Evolutionary conservation across 2,113 vertebrate species (phyloP).

Genomic region (Indicator maculatus): DNA sequence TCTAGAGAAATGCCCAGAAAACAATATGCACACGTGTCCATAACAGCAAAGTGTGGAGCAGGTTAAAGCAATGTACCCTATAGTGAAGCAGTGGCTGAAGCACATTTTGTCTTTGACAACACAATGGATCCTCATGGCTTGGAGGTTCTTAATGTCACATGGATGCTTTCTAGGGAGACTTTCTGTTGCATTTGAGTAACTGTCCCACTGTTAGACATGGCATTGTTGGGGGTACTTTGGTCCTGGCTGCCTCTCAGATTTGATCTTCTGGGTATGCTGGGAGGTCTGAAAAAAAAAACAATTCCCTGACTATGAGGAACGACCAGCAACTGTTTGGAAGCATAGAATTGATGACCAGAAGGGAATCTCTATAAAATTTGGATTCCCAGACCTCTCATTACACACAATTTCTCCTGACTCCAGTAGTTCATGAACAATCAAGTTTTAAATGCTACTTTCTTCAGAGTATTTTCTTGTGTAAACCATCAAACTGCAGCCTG

Average conservation of each 20-base stretch:
- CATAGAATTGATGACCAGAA: not conserved
- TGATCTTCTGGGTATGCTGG: not conserved
- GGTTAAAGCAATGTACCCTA: not conserved
- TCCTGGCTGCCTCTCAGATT: not conserved
- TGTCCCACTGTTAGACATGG: not conserved
- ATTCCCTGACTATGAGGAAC: not conserved
- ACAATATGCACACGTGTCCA: not conserved
- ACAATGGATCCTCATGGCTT: not conserved
- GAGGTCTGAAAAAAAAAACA: not conserved
- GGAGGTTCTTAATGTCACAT: not conserved
- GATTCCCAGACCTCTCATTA: not conserved
- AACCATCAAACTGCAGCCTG: slow-evolving; percentile 32
- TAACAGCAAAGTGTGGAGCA: not conserved
- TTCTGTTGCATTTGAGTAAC: not conserved
- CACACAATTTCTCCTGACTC: not conserved
- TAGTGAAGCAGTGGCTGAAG: not conserved
- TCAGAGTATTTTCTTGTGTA: slow-evolving; percentile 39
- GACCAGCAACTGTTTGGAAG: not conserved
- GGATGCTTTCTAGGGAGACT: not conserved
- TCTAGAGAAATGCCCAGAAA: not conserved
- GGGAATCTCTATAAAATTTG: not conserved
- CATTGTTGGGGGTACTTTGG: not conserved
- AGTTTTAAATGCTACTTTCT: slow-evolving; percentile 17
- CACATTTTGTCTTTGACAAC: not conserved
- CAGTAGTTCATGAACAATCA: not conserved